Percentiles rank a stretch among this genome's conserved stretches.
Evolutionary conservation across 35 echinoderm and acorn worm species (phyloP).

Genomic region (Acanthaster planci): DNA sequence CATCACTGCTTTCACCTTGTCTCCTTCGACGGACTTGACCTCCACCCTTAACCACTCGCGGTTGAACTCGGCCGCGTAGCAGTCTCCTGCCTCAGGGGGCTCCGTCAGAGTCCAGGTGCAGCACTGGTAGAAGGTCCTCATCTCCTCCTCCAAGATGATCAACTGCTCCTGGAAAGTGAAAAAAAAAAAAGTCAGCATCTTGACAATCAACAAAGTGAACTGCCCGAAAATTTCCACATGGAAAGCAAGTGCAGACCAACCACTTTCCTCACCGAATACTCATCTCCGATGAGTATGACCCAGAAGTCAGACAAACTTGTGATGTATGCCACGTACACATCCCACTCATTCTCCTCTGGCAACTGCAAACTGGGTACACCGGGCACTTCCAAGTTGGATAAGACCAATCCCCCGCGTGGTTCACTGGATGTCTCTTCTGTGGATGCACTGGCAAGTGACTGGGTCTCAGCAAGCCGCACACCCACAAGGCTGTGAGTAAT

Average conservation of each 20-base stretch:
- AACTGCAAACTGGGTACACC: neutral
- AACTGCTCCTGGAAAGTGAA: neutral
- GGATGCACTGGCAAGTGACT: neutral
- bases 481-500: no score
- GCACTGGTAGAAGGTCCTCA: neutral
- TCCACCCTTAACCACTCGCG: neutral
- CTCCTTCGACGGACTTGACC: neutral
- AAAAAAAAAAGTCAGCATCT: neutral
- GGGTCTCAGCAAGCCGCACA: no score
- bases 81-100: neutral
- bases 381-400: neutral
- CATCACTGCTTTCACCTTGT: no score
- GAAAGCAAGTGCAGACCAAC: no score
- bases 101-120: neutral
- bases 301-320: neutral
- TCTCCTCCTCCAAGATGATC: slow-evolving; percentile 17
- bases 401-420: neutral
- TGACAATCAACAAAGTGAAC: no score
- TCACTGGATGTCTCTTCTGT: neutral
- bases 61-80: slow-evolving; percentile 7
- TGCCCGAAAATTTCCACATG: no score
- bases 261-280: slow-evolving; percentile 9
- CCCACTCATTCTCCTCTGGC: neutral
- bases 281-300: neutral
- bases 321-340: slow-evolving; percentile 10